Evolutionary conservation across 2,113 vertebrate genomes (phyloP).

Genomic region (Bostrychus sinensis): DNA sequence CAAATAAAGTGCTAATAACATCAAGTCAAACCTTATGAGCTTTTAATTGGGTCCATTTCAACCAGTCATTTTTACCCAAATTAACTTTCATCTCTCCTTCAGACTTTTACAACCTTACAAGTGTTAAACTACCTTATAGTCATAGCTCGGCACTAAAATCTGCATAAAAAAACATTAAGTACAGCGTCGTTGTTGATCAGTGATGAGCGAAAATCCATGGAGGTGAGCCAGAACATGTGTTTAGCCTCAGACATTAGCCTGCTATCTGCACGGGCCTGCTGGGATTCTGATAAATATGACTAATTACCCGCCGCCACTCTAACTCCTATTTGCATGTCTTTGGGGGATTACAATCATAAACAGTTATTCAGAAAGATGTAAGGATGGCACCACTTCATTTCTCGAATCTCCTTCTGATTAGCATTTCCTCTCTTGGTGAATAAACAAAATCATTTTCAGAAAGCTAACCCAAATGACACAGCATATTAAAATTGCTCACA

Average conservation of each 20-base stretch:
- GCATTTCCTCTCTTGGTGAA: constrained; percentile 30
- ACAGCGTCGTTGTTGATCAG: constrained; percentile 16
- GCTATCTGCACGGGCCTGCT: constrained; percentile 52
- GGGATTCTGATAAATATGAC: constrained; percentile 64
- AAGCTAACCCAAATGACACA: constrained; percentile 2
- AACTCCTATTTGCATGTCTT: constrained; percentile 61
- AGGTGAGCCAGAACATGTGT: constrained; percentile 53
- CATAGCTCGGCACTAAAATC: background rate
- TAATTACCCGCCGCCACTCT: constrained; percentile 62
- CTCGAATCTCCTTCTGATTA: constrained; percentile 10
- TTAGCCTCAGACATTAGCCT: constrained; percentile 45
- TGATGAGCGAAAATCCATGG: constrained; percentile 43
- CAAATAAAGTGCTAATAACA: constrained; percentile 39
- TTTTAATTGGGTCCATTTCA: constrained; percentile 36
- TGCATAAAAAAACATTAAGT: background rate
- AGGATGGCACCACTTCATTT: constrained; percentile 33
- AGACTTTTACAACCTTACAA: constrained; percentile 19
- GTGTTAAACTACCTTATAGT: background rate
- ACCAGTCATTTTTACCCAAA: constrained; percentile 38
- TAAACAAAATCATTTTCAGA: constrained; percentile 19
- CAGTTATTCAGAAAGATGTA: constrained; percentile 59
- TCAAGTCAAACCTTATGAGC: constrained; percentile 45
- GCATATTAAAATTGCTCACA: constrained; percentile 29
- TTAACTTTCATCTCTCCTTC: constrained; percentile 10
- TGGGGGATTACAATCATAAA: constrained; percentile 62